Evolutionary conservation across 2,797 vertebrate species (phyloP), one percentile per base, ranked within the genome.

Genomic region (Myripristis jacobus): DNA sequence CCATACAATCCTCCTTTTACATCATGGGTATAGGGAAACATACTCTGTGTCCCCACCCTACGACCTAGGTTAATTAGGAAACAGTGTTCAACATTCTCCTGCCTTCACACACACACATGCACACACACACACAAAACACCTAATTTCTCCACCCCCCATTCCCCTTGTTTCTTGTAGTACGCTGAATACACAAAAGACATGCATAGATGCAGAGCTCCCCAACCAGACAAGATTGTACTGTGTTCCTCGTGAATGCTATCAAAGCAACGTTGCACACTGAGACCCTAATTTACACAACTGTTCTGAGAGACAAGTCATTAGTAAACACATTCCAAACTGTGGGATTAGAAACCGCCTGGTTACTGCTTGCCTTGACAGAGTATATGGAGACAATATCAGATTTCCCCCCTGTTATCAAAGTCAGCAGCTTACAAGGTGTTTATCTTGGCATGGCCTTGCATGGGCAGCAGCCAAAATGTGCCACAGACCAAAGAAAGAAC

Each of bases 361-460:
- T 67, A 77, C 54, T 22, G 63, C 74, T 81, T 53, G 54, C 67
- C 58, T 75, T 41, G 66, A 81, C 59, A 71, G 64, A 83, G 63
- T 62, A 54, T 55, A 66, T n/a, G 66, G 75, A 86, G 70, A 69
- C 54, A 84, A 75, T 80, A 78, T 87, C 77, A 70, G 69, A 87
- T 87, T 86, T 72, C 73, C 29, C n/a, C 50, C 36, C 71, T 66
- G 55, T 87, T 90, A 91, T 93, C 84, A 91, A 75, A 85, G 77
- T 87, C 81, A 84, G 69, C 80, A 77, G 81, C 84, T 86, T 84
- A 64, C 25, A 54, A 70, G 65, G 76, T 89, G 82, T 90, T 93
- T 93, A 84, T 66, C 34, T 92, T 91, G 89, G 89, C 89, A 61
- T 34, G 31, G 21, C 9, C 22, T 70, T 27, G 16, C 48, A 7